phyloP scores from a whole-genome alignment of 2,113 vertebrate genomes.

The Ia io region DNA sequence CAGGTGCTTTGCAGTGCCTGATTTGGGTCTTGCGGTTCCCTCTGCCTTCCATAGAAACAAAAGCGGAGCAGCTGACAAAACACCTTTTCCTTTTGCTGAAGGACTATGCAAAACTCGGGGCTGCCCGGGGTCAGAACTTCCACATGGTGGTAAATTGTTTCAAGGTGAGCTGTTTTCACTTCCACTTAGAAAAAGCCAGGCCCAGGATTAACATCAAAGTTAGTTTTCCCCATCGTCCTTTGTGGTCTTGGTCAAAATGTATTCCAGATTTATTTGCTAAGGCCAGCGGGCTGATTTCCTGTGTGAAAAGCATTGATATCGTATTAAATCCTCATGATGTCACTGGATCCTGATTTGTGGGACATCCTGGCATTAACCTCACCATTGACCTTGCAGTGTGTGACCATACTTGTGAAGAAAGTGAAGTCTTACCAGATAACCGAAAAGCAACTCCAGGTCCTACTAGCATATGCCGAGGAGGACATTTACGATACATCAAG shows the following conservation, averaged over 20 bases:
- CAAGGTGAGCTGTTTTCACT: slow-evolving; percentile 86
- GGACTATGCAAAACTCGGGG: slow-evolving; percentile 93
- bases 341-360: background rate
- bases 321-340: background rate
- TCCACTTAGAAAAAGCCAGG: background rate
- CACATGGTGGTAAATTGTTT: slow-evolving; percentile 95
- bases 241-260: background rate
- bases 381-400: slow-evolving; percentile 82
- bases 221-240: background rate
- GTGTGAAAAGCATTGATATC: background rate
- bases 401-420: slow-evolving; percentile 92
- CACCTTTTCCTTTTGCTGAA: slow-evolving; percentile 95
- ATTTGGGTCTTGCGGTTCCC: slow-evolving; percentile 93
- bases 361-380: background rate
- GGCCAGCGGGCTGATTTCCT: background rate
- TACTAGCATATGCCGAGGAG: slow-evolving; percentile 96
- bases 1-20: slow-evolving; percentile 90
- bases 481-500: slow-evolving; percentile 96
- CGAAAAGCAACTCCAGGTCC: slow-evolving; percentile 93
- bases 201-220: background rate
- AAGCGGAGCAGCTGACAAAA: slow-evolving; percentile 84
- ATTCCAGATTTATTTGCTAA: background rate
- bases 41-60: slow-evolving; percentile 86
- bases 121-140: slow-evolving; percentile 94
- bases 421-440: slow-evolving; percentile 86